A percentile compares a stretch with the other conserved stretches of the same genome.
Evolutionary conservation across 2,797 vertebrate genomes (phyloP).

Genomic region (Pelochelys cantorii): DNA sequence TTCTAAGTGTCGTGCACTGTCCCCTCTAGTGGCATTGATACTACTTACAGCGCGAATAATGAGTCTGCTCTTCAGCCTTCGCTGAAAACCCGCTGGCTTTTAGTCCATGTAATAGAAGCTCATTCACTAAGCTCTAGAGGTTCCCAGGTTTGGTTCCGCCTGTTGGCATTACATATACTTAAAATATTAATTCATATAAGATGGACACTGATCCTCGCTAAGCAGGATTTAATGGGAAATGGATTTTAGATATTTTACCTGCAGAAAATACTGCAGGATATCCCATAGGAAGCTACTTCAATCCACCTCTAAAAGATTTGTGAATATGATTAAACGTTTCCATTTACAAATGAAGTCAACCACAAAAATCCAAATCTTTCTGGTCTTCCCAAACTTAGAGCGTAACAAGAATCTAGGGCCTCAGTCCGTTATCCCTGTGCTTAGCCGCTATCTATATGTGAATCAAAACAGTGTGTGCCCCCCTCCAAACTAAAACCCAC

Average conservation of each 20-base stretch:
- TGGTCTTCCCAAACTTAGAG: background rate
- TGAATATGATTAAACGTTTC: background rate
- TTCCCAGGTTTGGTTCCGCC: too few relatives aligned
- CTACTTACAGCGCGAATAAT: too few relatives aligned
- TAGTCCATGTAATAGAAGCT: too few relatives aligned
- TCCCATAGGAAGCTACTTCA: background rate
- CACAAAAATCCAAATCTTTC: background rate
- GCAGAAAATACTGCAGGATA: background rate
- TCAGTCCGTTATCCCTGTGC: background rate
- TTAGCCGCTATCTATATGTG: background rate
- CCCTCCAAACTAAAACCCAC: background rate
- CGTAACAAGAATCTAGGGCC: background rate
- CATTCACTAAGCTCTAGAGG: too few relatives aligned
- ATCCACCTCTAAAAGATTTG: background rate
- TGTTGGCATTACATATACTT: background rate
- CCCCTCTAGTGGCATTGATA: too few relatives aligned
- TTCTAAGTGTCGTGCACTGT: too few relatives aligned
- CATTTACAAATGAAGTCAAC: background rate
- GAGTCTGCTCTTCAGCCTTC: too few relatives aligned
- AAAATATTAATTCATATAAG: background rate
- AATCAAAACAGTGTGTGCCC: background rate
- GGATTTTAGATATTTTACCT: background rate
- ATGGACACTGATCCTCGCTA: background rate
- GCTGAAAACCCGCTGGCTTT: too few relatives aligned
- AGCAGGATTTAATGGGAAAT: background rate